Base-by-base conservation (phyloP, 2,888 invertebrate species). In the Melanophora roralis region DNA sequence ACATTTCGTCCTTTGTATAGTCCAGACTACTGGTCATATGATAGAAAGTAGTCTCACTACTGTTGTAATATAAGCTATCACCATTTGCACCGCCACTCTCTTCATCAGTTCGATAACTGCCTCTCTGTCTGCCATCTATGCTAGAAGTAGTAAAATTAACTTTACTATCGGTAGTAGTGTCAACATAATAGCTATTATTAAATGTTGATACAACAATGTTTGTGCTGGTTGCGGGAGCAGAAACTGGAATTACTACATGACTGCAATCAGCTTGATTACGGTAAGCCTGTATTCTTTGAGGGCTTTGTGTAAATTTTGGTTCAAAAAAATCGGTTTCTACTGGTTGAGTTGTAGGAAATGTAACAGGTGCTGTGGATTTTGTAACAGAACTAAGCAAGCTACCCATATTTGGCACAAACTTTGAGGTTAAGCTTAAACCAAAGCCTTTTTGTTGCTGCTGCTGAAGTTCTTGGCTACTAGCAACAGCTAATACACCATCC, bases 331-430 rank as follows among this genome's bases (percentile, higher is more conserved):
- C 38, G n/a, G 40, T 64, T 49, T 59, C 49, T 38, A 47, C 14
- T 21, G 43, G 38, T 11, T 68, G 11, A 16, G 16, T 51, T 1
- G 21, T 36, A 47, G 71, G 43, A 2, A 27, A 57, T 7, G 72
- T 49, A 32, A 32, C 27, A 23, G 75, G 40, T 6, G 57, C n/a
- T 14, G 79, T 19, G 11, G 73, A 47, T 38, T 81, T 78, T 12
- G 77, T 68, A 8, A 72, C 81, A 1, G 83, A 55, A 21, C 82
- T 81, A 23, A 88, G 82, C 38, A 87, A 75, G 4, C 85, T 85
- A 9, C 87, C 84, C 0, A 89, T 85, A 81, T 83, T 88, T 3
- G 89, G 89, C 2, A 88, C 88, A 5, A 88, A 73, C 55, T 89
- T 89, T 0, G 87, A 87, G 6, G 89, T 88, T 12, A 89, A 81